Evolutionary conservation across 1,140 invertebrate species (phyloP), one percentile per base, ranked within the genome.

Genomic region (Drosophila triauraria): DNA sequence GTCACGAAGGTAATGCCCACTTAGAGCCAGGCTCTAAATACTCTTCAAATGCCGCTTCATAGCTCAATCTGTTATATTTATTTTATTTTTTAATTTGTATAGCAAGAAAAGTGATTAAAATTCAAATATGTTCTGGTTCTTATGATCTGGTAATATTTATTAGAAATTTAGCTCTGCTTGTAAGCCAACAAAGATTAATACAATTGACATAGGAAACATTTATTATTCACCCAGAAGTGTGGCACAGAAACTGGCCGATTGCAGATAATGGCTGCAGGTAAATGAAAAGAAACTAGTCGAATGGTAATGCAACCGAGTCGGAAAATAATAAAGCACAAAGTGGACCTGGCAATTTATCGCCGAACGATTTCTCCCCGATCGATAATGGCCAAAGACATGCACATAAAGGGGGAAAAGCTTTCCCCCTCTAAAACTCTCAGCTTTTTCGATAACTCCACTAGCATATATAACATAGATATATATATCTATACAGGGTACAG

Each of bases 311-410:
- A 43, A 17, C 48, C 27, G 20, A 48, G 13, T 50, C n/a, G 56
- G 15, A 68, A 74, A 74, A 71, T 44, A 60, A 74, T 74, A 74
- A 74, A 74, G 15, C 30, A 60, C 68, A 72, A 74, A 47, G 27
- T 47, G 46, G 35, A 35, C 40, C 25, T 17, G 51, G 57, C 65
- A 48, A 58, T 71, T 53, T 30, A 71, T 69, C 42, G 64, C 27
- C 50, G 12, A 46, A 20, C 62, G 63, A 65, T 35, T 61, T 67
- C 64, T 32, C 57, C 32, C 15, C 56, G n/a, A n/a, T n/a, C 32
- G 38, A 46, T 46, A 25, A 63, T 56, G 53, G 48, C 17, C 67
- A 47, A 27, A 61, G 38, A 56, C 44, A 68, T 56, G 53, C 47
- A 56, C 40, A 74, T 32, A 63, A 64, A 51, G 25, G 38, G 35